Evolutionary conservation across 1,140 invertebrate genomes (phyloP), one percentile per base, ranked within the genome.

Genomic region (Phortica variegata): DNA sequence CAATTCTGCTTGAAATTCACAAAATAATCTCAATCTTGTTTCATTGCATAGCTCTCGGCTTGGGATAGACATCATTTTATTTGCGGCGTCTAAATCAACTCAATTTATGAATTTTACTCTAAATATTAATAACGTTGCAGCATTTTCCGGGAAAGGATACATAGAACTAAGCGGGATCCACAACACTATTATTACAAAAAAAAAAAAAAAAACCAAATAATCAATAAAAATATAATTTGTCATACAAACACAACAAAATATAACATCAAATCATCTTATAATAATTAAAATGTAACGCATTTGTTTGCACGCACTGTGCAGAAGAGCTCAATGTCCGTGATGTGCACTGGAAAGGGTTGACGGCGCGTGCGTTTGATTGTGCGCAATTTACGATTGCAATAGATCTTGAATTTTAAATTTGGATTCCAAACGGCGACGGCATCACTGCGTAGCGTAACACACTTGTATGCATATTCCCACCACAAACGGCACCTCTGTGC

Each of bases 401-500:
- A 51, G 0, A 68, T 49, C 32, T 54, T 52, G 26, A 63, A 68
- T 49, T 68, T 68, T 1, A 68, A 47, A 68, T 68, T 60, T 2
- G 63, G 63, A 56, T 55, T 55, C 57, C 65, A 68, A 6, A 55
- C 39, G 21, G 39, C 39, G 17, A 39, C 34, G 37, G 29, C 38
- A 18, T 31, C 32, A 17, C 38, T 51, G 18, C 33, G 36, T 32
- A 60, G 60, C 7, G 63, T 63, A 56, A 68, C 63, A 49, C 63
- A 68, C 36, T 66, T 68, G 40, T 58, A 68, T 21, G 63, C 63
- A 21, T 68, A 68, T 47, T 69, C 63, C 63, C 63, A 68, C 63
- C 63, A 68, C 33, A 68, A 43, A 38, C 63, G 63, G 23, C 66
- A 55, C 45, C 48, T 63, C 21, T 68, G 57, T 47, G 68, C 68